phyloP scores from a whole-genome alignment of 2,113 vertebrate species.

The Falcunculus frontatus region DNA sequence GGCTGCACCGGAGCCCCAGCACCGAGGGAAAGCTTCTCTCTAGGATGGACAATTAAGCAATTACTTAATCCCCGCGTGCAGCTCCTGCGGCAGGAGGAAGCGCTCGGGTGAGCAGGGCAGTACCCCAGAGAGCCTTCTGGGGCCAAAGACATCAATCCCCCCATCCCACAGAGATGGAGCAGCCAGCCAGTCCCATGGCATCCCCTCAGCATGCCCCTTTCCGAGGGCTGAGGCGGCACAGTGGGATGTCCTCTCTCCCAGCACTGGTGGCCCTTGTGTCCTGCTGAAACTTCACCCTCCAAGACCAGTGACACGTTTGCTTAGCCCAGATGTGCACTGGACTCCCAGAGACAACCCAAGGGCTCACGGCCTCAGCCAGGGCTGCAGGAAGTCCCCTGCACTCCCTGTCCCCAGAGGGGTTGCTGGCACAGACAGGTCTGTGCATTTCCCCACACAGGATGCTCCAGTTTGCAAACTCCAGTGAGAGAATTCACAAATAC shows the following conservation, averaged over 20 bases:
- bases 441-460: background rate
- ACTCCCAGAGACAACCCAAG: background rate
- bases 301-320: background rate
- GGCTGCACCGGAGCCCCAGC: background rate
- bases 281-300: background rate
- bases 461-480: background rate
- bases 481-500: background rate
- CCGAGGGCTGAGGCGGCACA: rapidly evolving
- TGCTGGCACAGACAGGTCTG: background rate
- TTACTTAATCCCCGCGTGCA: background rate
- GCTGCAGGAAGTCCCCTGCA: background rate
- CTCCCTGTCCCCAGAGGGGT: background rate
- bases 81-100: background rate
- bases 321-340: background rate
- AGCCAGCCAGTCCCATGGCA: background rate
- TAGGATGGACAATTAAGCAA: background rate
- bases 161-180: background rate
- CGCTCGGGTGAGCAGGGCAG: background rate
- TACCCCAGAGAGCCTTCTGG: background rate
- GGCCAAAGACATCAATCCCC: background rate
- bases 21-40: background rate
- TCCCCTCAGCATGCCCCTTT: background rate
- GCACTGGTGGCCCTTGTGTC: background rate
- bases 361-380: too few relatives aligned
- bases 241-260: background rate